Percentiles rank a stretch among this genome's conserved stretches.
phyloP scores from a whole-genome alignment of 2,797 vertebrate species.

The Leptoclinus maculatus region DNA sequence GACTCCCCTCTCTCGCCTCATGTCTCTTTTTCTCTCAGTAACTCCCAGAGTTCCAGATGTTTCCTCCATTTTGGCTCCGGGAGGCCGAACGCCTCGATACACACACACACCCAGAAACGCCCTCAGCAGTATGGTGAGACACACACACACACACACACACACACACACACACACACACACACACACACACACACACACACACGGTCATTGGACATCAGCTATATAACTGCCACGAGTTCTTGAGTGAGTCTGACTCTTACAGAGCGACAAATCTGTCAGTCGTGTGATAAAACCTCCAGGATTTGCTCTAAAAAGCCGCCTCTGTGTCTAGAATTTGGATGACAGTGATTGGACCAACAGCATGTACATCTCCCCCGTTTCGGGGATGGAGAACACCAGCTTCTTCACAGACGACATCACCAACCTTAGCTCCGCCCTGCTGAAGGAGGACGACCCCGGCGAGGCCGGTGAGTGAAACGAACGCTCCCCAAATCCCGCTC shows the following conservation, averaged over 20 bases:
- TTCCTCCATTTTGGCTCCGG: conserved; percentile 87
- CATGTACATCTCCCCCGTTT: conserved; percentile 82
- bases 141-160: neutral
- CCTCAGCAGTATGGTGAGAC: conserved; percentile 58
- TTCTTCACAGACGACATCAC: conserved; percentile 87
- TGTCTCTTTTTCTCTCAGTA: conserved; percentile 47
- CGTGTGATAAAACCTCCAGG: neutral
- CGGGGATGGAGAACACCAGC: conserved; percentile 82
- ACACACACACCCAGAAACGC: conserved; percentile 81
- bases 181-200: neutral
- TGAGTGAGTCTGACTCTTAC: neutral
- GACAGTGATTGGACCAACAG: conserved; percentile 91
- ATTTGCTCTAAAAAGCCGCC: neutral
- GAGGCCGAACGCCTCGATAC: conserved; percentile 85
- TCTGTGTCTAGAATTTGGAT: conserved; percentile 83
- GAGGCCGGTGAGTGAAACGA: conserved; percentile 87
- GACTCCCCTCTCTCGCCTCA: neutral
- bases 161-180: conserved; percentile 73
- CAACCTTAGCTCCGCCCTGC: conserved; percentile 89
- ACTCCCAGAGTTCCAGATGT: conserved; percentile 85
- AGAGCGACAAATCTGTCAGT: neutral
- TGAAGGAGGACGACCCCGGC: conserved; percentile 96
- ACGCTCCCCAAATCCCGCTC: neutral
- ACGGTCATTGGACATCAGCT: neutral
- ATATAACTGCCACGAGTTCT: too few relatives aligned